Evolutionary conservation across 2,888 invertebrate genomes (phyloP).

Genomic region (Synanthedon vespiformis): DNA sequence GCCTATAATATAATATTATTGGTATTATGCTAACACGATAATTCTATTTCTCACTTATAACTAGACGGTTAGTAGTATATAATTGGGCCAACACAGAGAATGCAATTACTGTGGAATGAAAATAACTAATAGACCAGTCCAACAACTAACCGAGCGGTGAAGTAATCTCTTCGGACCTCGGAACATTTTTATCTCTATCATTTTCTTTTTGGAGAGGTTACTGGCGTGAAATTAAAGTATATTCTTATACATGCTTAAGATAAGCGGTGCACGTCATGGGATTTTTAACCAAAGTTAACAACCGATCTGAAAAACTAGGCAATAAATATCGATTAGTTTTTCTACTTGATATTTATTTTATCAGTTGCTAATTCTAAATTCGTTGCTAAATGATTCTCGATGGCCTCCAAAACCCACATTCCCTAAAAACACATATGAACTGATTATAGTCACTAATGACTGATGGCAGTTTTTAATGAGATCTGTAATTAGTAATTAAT

Average conservation of each 20-base stretch:
- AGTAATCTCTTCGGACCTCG: neutral
- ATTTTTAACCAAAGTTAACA: too few species aligned
- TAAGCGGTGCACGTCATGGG: too few species aligned
- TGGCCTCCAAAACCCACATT: too few species aligned
- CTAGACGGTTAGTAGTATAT: slow-evolving; percentile 18
- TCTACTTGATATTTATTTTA: too few species aligned
- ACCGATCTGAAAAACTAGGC: too few species aligned
- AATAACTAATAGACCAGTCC: slow-evolving; percentile 22
- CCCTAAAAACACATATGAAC: too few species aligned
- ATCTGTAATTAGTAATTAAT: too few species aligned
- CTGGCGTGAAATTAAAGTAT: slow-evolving; percentile 22
- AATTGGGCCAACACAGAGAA: slow-evolving; percentile 28
- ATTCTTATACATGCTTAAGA: slow-evolving; percentile 2
- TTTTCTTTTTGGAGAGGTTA: slow-evolving; percentile 10
- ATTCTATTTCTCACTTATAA: slow-evolving; percentile 10
- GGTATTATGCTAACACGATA: neutral
- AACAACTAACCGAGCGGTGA: neutral
- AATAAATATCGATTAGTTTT: too few species aligned
- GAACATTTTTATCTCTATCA: slow-evolving; percentile 7
- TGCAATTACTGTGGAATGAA: slow-evolving; percentile 41
- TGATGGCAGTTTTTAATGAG: too few species aligned
- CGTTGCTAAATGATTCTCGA: too few species aligned
- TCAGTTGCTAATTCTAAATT: too few species aligned
- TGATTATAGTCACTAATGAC: too few species aligned
- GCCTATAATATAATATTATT: neutral